Conservation (phyloP, 1,140 invertebrate genomes). For the Formica exsecta region DNA sequence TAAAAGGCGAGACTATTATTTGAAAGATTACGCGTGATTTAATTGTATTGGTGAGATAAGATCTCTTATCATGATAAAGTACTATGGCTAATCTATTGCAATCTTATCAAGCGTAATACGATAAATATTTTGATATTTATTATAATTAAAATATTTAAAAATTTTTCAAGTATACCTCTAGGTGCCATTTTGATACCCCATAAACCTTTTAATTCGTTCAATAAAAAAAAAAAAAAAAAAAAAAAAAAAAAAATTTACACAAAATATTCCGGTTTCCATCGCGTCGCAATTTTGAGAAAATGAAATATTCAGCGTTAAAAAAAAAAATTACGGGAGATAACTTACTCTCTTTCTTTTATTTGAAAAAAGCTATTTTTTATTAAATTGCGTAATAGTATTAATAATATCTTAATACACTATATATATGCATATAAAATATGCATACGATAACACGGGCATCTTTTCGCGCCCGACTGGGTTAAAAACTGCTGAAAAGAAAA, state of each 20-base stretch:
- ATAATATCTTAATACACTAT: background rate
- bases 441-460: background rate
- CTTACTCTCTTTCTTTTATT: too few species aligned
- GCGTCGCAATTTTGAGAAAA: too few species aligned
- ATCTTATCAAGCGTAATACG: background rate
- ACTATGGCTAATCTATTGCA: background rate
- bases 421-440: background rate
- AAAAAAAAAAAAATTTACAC: too few species aligned
- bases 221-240: too few species aligned
- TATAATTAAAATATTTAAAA: background rate
- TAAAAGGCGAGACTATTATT: background rate
- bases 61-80: background rate
- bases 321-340: too few species aligned
- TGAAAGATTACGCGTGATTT: background rate
- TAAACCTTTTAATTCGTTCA: too few species aligned
- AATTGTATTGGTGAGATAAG: background rate
- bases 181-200: too few species aligned
- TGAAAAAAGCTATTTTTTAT: too few species aligned
- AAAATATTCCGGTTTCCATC: too few species aligned
- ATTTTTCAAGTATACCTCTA: too few species aligned
- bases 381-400: too few species aligned
- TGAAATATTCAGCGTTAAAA: too few species aligned
- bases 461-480: background rate
- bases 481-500: conserved; percentile 31
- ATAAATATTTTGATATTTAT: background rate